These are phyloP conservation scores for Chaetodon trifascialis DNA, from an alignment of 2,113 vertebrate species.

Conservation along the genomic window DNA sequence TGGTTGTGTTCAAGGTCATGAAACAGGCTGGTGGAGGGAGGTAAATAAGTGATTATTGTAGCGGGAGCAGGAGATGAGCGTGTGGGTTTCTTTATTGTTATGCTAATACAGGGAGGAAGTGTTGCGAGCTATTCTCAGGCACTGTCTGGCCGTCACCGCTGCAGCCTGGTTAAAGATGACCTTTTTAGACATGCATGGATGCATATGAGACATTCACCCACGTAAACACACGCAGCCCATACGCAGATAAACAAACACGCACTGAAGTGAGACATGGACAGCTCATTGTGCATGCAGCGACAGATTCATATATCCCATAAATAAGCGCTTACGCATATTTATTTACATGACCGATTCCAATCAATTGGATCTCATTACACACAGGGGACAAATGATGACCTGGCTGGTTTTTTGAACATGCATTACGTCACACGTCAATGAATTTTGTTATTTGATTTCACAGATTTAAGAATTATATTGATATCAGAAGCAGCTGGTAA, in stretches of 20 bases:
- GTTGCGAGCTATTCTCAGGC: constrained; percentile 28
- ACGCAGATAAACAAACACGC: constrained; percentile 19
- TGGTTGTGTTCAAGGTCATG: constrained; percentile 70
- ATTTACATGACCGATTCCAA: neutral
- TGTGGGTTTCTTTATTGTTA: constrained; percentile 67
- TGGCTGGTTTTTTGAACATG: neutral
- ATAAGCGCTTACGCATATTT: neutral
- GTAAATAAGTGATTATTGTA: constrained; percentile 75
- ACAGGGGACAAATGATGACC: neutral
- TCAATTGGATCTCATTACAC: neutral
- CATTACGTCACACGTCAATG: neutral
- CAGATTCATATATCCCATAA: neutral
- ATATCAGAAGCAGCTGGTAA: neutral
- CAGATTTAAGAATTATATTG: neutral
- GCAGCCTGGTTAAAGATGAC: constrained; percentile 63
- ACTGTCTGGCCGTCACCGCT: constrained; percentile 25
- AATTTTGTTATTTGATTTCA: neutral
- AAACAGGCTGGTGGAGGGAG: constrained; percentile 53
- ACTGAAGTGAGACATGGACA: neutral
- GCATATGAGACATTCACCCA: constrained; percentile 51
- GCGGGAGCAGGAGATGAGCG: constrained; percentile 49
- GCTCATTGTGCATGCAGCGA: neutral
- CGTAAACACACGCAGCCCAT: constrained; percentile 26
- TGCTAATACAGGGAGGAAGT: constrained; percentile 64
- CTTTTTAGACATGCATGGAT: constrained; percentile 77